Percentiles rank a stretch among this genome's conserved stretches.
These are phyloP conservation scores for Triplophysa tibetana DNA, from an alignment of 2,113 vertebrate species.

Conservation along the genomic window DNA sequence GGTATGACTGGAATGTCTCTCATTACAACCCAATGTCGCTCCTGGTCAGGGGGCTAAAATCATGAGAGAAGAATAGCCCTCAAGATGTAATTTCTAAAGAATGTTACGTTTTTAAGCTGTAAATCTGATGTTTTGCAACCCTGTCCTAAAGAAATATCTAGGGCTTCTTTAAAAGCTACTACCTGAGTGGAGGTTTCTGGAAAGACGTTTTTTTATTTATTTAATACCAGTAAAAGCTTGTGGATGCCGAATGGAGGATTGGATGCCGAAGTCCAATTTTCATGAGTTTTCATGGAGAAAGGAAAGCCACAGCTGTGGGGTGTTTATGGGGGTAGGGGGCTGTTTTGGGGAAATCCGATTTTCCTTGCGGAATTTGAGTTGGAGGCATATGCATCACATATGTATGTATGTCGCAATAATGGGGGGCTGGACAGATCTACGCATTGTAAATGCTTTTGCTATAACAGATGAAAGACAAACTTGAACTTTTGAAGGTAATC, in stretches of 20 bases:
- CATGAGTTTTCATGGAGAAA: neutral
- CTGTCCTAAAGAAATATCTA: too few species aligned
- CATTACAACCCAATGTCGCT: slow-evolving; percentile 35
- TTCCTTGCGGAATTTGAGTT: slow-evolving; percentile 51
- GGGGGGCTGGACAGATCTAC: neutral
- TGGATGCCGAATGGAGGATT: too few species aligned
- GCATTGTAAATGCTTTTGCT: neutral
- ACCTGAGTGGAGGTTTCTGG: too few species aligned
- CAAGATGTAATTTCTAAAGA: too few species aligned
- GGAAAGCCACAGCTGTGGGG: neutral
- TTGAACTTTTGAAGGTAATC: too few species aligned
- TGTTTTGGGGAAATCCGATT: slow-evolving; percentile 11
- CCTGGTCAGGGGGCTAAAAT: neutral
- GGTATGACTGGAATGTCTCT: slow-evolving; percentile 63
- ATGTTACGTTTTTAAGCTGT: too few species aligned
- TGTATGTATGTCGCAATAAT: slow-evolving; percentile 52
- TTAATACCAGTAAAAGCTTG: too few species aligned
- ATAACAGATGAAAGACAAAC: too few species aligned
- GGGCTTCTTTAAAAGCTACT: too few species aligned
- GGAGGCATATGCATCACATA: slow-evolving; percentile 62
- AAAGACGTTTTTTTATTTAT: too few species aligned
- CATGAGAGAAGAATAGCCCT: neutral
- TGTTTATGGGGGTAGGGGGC: neutral
- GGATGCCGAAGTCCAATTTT: too few species aligned
- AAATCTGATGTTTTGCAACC: too few species aligned